These are phyloP conservation scores for Phengaris arion DNA, from an alignment of 2,888 invertebrate species.

Conservation along the genomic window DNA sequence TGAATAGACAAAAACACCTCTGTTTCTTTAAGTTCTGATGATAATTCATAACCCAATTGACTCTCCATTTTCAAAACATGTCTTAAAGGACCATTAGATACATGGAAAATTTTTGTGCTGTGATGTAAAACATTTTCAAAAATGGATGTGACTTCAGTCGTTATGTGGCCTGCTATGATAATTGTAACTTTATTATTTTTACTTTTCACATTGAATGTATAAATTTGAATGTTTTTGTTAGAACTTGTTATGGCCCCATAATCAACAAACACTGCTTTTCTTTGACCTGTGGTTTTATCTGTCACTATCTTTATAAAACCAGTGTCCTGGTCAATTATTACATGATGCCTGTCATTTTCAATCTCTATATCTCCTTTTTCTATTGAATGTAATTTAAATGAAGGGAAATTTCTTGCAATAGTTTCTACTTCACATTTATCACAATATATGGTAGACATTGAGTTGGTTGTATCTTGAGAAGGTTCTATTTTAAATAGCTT, in stretches of 20 bases:
- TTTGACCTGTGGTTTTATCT: slow-evolving; percentile 68
- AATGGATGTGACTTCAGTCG: slow-evolving; percentile 89
- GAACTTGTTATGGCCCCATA: slow-evolving; percentile 93
- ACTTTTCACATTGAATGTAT: slow-evolving; percentile 75
- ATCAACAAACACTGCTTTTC: slow-evolving; percentile 73
- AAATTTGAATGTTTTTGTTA: slow-evolving; percentile 94
- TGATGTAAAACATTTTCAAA: slow-evolving; percentile 88
- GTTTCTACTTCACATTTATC: slow-evolving; percentile 53
- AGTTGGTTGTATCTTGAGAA: slow-evolving; percentile 55
- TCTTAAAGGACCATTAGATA: slow-evolving; percentile 80
- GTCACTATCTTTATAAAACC: slow-evolving; percentile 90
- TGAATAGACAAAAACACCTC: slow-evolving; percentile 94
- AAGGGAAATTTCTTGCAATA: slow-evolving; percentile 41
- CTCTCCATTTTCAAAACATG: slow-evolving; percentile 88
- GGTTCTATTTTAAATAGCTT: slow-evolving; percentile 81
- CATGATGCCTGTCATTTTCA: slow-evolving; percentile 88
- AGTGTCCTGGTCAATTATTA: slow-evolving; percentile 88
- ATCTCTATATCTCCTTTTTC: slow-evolving; percentile 89
- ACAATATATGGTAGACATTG: slow-evolving; percentile 61
- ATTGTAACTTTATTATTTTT: slow-evolving; percentile 79
- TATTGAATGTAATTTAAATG: slow-evolving; percentile 81
- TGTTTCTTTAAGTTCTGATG: slow-evolving; percentile 91
- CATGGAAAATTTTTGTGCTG: slow-evolving; percentile 88
- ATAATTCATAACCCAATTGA: slow-evolving; percentile 88
- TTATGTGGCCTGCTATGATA: slow-evolving; percentile 89